A percentile compares a stretch with the other conserved stretches of the same genome.
Evolutionary conservation across 2,888 invertebrate species (phyloP).

Genomic region (Himalopsyche japonica): DNA sequence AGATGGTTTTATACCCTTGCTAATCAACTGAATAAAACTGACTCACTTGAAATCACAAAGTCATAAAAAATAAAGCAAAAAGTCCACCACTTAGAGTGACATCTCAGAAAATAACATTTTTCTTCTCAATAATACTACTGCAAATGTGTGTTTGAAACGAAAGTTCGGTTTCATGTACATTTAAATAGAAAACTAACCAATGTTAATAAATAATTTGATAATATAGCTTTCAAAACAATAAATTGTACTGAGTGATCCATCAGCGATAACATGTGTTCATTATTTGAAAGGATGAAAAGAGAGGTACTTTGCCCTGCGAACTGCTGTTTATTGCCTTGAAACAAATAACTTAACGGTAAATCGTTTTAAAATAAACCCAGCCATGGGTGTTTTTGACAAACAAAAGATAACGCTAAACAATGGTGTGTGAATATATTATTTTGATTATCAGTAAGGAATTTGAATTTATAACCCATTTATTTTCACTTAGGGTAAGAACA

Average conservation of each 20-base stretch:
- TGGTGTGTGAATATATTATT: neutral
- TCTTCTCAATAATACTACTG: no score
- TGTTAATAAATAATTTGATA: no score
- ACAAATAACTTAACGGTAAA: neutral
- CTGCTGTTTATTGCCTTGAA: neutral
- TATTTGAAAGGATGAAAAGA: neutral
- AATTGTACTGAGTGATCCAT: neutral
- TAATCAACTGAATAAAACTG: no score
- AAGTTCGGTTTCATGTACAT: no score
- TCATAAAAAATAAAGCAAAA: no score
- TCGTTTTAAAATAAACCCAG: neutral
- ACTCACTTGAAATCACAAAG: no score
- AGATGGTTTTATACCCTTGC: no score
- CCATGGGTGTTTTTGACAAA: neutral
- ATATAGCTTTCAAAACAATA: no score
- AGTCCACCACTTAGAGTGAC: no score
- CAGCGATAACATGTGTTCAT: neutral
- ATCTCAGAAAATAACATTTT: no score
- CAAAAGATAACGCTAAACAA: neutral
- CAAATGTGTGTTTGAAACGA: no score
- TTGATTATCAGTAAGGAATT: neutral
- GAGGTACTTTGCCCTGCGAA: neutral
- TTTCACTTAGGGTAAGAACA: neutral
- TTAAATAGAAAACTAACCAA: no score
- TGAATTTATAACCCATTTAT: constrained; percentile 1